These are phyloP conservation scores for Papilio helenus DNA, from an alignment of 1,140 invertebrate species.

Conservation along the genomic window DNA sequence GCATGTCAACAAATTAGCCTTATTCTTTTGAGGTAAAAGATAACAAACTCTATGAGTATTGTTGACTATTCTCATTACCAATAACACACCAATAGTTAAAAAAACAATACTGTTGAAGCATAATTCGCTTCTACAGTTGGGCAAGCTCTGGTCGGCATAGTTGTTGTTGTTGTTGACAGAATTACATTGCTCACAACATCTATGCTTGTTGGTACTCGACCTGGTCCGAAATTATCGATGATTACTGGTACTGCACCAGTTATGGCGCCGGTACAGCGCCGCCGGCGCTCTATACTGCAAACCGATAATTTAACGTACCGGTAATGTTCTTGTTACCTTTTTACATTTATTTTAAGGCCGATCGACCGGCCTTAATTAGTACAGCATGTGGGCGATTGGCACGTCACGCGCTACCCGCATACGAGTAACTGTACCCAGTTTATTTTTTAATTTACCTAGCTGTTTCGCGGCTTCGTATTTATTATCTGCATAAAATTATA, in stretches of 20 bases:
- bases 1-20: too few relatives aligned
- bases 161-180: background rate
- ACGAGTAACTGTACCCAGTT: slow-evolving; percentile 41
- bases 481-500: slow-evolving; percentile 21
- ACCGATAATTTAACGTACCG: slow-evolving; percentile 63
- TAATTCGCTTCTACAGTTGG: too few relatives aligned
- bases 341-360: slow-evolving; percentile 50
- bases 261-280: slow-evolving; percentile 49
- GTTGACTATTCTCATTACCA: too few relatives aligned
- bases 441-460: slow-evolving; percentile 31
- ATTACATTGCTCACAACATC: background rate
- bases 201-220: slow-evolving; percentile 44
- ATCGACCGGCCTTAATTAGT: slow-evolving; percentile 55
- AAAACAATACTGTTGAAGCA: too few relatives aligned
- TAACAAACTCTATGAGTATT: too few relatives aligned
- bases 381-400: slow-evolving; percentile 34
- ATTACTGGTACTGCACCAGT: slow-evolving; percentile 55
- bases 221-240: slow-evolving; percentile 65
- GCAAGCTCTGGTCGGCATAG: too few relatives aligned
- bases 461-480: background rate
- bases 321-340: slow-evolving; percentile 61
- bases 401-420: slow-evolving; percentile 39
- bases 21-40: slow-evolving; percentile 28
- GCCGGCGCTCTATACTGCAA: slow-evolving; percentile 51
- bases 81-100: too few relatives aligned